Conservation (phyloP, 2,797 vertebrate species). For the Avahi laniger region DNA sequence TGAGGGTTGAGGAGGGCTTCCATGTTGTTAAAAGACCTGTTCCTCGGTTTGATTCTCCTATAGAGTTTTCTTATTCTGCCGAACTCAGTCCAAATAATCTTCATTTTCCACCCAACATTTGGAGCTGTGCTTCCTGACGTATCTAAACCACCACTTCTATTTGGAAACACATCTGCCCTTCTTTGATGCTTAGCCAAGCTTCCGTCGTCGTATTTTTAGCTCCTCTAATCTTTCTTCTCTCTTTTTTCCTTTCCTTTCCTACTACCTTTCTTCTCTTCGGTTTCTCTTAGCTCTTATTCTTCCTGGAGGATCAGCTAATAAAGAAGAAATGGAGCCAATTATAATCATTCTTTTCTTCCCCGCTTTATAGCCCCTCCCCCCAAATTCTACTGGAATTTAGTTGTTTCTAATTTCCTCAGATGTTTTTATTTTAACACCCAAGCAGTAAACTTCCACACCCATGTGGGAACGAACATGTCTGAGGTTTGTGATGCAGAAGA, state of each 20-base stretch:
- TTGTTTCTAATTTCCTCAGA: slow-evolving; percentile 18
- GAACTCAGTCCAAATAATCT: slow-evolving; percentile 12
- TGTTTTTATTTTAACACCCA: slow-evolving; percentile 53
- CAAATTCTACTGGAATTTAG: background rate
- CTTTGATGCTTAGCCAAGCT: slow-evolving; percentile 60
- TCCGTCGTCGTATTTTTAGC: slow-evolving; percentile 63
- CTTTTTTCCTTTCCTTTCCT: background rate
- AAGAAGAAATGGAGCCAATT: background rate
- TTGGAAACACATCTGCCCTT: slow-evolving; percentile 53
- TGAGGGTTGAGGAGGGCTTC: background rate
- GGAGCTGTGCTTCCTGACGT: slow-evolving; percentile 31
- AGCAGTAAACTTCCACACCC: slow-evolving; percentile 50
- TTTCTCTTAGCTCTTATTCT: background rate
- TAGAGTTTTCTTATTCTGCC: slow-evolving; percentile 20
- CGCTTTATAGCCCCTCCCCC: background rate
- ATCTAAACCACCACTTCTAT: slow-evolving; percentile 25
- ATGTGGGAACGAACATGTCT: slow-evolving; percentile 51
- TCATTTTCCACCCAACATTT: slow-evolving; percentile 40
- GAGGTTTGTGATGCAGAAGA: slow-evolving; percentile 10
- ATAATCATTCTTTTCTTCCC: background rate
- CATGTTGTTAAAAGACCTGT: background rate
- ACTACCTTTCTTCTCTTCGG: slow-evolving; percentile 32
- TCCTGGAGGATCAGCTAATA: background rate
- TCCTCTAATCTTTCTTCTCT: slow-evolving; percentile 45
- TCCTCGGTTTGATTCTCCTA: background rate